A percentile compares a stretch with the other conserved stretches of the same genome.
Conservation (phyloP, 2,113 vertebrate species). For the Brachypteracias leptosomus region DNA sequence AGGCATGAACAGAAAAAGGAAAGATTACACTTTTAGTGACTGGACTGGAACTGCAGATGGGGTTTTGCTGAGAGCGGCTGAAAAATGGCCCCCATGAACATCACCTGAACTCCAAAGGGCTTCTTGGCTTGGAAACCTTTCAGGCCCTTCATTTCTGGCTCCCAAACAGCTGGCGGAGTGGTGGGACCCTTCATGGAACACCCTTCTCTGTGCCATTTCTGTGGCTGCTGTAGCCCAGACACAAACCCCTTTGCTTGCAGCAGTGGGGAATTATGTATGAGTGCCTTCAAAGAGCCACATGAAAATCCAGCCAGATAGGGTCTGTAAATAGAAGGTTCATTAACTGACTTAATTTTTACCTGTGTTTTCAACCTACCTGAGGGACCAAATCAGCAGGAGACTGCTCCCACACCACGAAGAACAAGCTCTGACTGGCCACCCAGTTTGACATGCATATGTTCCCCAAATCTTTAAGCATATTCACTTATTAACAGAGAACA, state of each 20-base stretch:
- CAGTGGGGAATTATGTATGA: not conserved
- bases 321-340: not conserved
- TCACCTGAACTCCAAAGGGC: not conserved
- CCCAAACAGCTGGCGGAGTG: not conserved
- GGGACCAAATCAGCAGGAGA: not conserved
- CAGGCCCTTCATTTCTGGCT: not conserved
- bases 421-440: not conserved
- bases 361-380: not conserved
- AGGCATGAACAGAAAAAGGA: constrained; percentile 14
- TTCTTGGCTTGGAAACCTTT: not conserved
- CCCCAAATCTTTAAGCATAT: not conserved
- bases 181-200: not conserved
- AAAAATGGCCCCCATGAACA: not conserved
- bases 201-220: not conserved
- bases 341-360: not conserved
- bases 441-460: not conserved
- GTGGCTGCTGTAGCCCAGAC: not conserved
- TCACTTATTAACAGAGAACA: constrained; percentile 53
- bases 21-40: not conserved
- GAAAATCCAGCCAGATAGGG: not conserved
- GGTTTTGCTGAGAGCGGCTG: not conserved
- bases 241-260: not conserved
- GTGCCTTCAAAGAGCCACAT: not conserved
- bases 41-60: not conserved
- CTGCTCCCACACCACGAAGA: not conserved